These are phyloP conservation scores for Tretioscincus oriximinensis DNA, from an alignment of 2,113 vertebrate genomes.

Conservation along the genomic window DNA sequence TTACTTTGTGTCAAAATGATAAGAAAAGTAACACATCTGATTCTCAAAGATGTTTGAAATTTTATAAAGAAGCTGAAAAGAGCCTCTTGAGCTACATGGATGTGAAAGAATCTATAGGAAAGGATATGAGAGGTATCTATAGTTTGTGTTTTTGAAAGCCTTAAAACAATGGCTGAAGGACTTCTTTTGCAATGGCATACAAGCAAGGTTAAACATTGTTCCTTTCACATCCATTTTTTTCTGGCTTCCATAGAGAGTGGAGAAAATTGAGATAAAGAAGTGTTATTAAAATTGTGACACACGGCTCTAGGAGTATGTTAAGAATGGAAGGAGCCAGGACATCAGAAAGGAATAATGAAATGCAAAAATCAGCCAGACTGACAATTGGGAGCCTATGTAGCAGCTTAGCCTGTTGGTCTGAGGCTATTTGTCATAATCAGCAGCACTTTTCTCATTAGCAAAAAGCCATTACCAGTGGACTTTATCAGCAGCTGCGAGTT, in stretches of 20 bases:
- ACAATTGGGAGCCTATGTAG: conserved; percentile 88
- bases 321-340: conserved; percentile 75
- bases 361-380: conserved; percentile 85
- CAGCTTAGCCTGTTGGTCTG: conserved; percentile 96
- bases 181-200: conserved; percentile 38
- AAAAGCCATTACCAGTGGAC: conserved; percentile 93
- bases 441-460: conserved; percentile 94
- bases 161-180: conserved; percentile 59
- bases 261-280: conserved; percentile 81
- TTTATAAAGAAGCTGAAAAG: conserved; percentile 38
- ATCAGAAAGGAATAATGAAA: conserved; percentile 89
- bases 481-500: conserved; percentile 88
- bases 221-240: conserved; percentile 70
- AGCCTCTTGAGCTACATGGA: conserved; percentile 32
- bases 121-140: no score
- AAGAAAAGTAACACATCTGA: conserved; percentile 19
- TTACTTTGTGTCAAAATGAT: conserved; percentile 17
- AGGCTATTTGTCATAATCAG: conserved; percentile 95
- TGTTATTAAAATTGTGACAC: conserved; percentile 82
- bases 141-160: conserved; percentile 65
- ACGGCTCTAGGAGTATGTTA: conserved; percentile 67
- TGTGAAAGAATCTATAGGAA: no score
- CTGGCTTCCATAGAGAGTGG: conserved; percentile 68
- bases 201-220: conserved; percentile 67
- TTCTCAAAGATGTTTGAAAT: conserved; percentile 24